Evolutionary conservation across 2,797 vertebrate species (phyloP), one percentile per base, ranked within the genome.

Genomic region (Hylomyscus alleni): DNA sequence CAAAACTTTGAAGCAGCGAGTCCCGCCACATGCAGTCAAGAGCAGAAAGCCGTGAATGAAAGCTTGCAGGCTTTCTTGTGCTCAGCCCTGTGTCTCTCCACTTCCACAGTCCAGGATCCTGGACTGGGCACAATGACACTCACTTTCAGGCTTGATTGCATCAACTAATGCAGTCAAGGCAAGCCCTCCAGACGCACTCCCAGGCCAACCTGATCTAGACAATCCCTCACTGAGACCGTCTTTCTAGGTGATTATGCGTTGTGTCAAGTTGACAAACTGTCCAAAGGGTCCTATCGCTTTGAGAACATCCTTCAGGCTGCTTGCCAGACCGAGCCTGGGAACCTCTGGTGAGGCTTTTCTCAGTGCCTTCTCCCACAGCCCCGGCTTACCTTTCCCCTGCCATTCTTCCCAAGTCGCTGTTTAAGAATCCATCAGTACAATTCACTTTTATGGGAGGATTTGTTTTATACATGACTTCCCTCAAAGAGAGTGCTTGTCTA

Each of bases 381-480:
- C 11, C 52, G 86, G 90, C 8, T 40, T 67, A 47, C 3, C 34
- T 95, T 92, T 72, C 54, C 31, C 31, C 40, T 69, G 47, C 76
- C 54, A 44, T 77, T 85, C 50, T 87, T 93, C 81, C 62, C 20
- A 78, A 22, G 26, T 83, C 82, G 50, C 37, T 93, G 31, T 85
- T 96, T 90, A 82, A 77, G 73, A 94, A 86, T 24, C 37, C 65
- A 54, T 37, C 6, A 19, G 34, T 24, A 54, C 47, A 52, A 89
- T 73, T 52, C 19, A 60, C 24, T 89, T 91, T 95, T 90, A 62
- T 69, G 52, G 22, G 15, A 22, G 0, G 15, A 34, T 26, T 90
- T 34, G 34, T n/a, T 96, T 93, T 73, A 67, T 62, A 24, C 24
- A 29, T 24, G 54, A 76, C 22, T 72, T 26, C 2, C 80, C 44